Evolutionary conservation across 2,888 invertebrate genomes (phyloP).

Genomic region (Lysandra coridon): DNA sequence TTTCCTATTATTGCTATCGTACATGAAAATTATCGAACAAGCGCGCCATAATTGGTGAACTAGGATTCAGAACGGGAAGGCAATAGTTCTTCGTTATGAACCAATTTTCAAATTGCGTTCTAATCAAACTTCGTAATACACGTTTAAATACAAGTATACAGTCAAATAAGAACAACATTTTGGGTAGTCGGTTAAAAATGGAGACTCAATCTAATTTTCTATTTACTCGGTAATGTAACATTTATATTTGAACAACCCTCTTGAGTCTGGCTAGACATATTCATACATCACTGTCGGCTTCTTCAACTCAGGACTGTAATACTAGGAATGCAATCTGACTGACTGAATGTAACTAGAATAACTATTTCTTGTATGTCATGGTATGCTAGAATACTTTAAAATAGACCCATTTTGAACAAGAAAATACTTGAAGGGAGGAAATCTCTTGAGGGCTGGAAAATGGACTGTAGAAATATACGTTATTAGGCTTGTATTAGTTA

Average conservation of each 20-base stretch:
- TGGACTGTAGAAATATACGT: too few relatives aligned
- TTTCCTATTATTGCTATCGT: too few relatives aligned
- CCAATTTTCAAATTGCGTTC: too few relatives aligned
- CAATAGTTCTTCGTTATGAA: too few relatives aligned
- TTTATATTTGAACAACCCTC: neutral
- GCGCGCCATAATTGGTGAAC: too few relatives aligned
- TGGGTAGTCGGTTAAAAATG: neutral
- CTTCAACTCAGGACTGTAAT: neutral
- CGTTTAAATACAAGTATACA: too few relatives aligned
- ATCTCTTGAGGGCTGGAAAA: too few relatives aligned
- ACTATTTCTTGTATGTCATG: neutral
- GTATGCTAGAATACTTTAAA: too few relatives aligned
- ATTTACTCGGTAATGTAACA: neutral
- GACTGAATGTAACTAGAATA: neutral
- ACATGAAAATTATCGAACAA: too few relatives aligned
- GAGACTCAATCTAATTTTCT: neutral
- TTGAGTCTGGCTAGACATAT: neutral
- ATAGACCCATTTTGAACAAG: neutral
- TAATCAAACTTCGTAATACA: too few relatives aligned
- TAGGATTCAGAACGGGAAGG: too few relatives aligned
- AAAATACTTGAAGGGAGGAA: neutral
- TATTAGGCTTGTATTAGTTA: too few relatives aligned
- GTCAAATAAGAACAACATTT: neutral
- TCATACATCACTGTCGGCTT: slow-evolving; percentile 13
- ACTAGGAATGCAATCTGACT: neutral